Conservation (phyloP, 1,140 invertebrate genomes). For the Pseudomyrmex sp. region DNA sequence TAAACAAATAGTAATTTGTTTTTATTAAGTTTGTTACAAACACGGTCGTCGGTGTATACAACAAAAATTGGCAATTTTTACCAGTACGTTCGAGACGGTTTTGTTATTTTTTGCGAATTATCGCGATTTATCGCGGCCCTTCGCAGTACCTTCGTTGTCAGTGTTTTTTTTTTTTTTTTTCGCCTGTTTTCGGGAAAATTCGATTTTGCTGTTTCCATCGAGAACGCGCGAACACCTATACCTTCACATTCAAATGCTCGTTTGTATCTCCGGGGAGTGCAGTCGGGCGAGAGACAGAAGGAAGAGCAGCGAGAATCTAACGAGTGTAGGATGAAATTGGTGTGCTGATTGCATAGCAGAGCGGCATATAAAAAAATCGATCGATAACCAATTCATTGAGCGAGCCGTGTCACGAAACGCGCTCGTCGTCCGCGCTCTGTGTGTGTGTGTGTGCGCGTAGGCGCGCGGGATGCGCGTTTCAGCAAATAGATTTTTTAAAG, state of each 20-base stretch:
- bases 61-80: too few species aligned
- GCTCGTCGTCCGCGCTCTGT: neutral
- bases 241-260: conserved; percentile 13
- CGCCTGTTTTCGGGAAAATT: conserved; percentile 7
- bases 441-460: too few species aligned
- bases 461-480: neutral
- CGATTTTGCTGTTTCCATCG: conserved; percentile 14
- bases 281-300: neutral
- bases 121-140: neutral
- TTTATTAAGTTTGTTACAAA: too few species aligned
- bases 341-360: conserved; percentile 48
- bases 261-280: neutral
- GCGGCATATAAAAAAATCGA: conserved; percentile 38
- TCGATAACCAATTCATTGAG: conserved; percentile 55
- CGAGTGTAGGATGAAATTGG: conserved; percentile 37
- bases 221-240: conserved; percentile 13
- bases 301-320: conserved; percentile 14
- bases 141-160: neutral
- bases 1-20: too few species aligned
- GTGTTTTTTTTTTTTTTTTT: conserved; percentile 23
- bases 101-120: neutral
- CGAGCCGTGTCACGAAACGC: conserved; percentile 9
- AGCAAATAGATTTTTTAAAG: neutral
- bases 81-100: too few species aligned
- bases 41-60: too few species aligned